Evolutionary conservation across 1,140 invertebrate genomes (phyloP).

Genomic region (Armadillidium nasatum): DNA sequence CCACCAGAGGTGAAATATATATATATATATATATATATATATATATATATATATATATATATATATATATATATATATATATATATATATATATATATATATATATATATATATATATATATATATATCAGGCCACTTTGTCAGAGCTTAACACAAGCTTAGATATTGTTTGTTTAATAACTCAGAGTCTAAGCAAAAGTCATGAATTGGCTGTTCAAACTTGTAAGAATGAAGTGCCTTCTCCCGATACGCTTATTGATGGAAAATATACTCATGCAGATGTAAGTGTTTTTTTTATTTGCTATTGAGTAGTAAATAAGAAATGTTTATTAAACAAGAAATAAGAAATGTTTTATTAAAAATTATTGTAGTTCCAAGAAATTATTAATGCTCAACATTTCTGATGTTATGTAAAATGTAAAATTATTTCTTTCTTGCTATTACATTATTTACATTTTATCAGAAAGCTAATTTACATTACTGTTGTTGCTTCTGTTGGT

Average conservation of each 20-base stretch:
- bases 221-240: constrained; percentile 47
- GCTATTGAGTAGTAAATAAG: too few relatives aligned
- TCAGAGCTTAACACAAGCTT: constrained; percentile 54
- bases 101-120: background rate
- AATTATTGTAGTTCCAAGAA: too few relatives aligned
- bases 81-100: constrained; percentile 23
- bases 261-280: constrained; percentile 53
- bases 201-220: constrained; percentile 51
- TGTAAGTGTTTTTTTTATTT: constrained; percentile 47
- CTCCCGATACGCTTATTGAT: constrained; percentile 51
- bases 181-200: constrained; percentile 52
- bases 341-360: too few relatives aligned
- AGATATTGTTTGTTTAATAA: constrained; percentile 54
- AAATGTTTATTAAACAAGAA: too few relatives aligned
- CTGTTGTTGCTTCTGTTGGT: too few relatives aligned
- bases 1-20: too few relatives aligned
- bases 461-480: too few relatives aligned
- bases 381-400: too few relatives aligned
- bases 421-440: too few relatives aligned
- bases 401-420: too few relatives aligned
- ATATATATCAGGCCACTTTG: constrained; percentile 49
- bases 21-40: background rate
- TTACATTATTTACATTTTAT: too few relatives aligned
- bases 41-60: constrained; percentile 18
- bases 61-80: constrained; percentile 27